A percentile compares a stretch with the other conserved stretches of the same genome.
Conservation (phyloP, 2,113 vertebrate genomes). For the Micromys minutus region DNA sequence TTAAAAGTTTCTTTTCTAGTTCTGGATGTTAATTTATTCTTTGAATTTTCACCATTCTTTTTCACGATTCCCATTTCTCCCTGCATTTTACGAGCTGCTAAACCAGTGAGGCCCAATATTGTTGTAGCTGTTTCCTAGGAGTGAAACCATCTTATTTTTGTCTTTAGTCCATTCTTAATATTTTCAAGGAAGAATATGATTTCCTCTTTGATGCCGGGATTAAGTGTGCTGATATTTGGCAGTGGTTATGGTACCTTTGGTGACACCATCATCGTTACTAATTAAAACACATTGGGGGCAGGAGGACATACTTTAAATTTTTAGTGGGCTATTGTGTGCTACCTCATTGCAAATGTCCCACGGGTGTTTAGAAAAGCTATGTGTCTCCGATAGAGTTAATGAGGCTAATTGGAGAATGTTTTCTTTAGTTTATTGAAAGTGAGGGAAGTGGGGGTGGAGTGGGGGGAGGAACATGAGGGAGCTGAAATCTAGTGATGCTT, state of each 20-base stretch:
- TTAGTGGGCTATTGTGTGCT: background rate
- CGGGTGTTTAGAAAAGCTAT: background rate
- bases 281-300: background rate
- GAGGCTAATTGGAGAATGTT: background rate
- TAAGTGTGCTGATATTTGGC: background rate
- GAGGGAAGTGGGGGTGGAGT: background rate
- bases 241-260: background rate
- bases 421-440: background rate
- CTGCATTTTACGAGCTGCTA: background rate
- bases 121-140: background rate
- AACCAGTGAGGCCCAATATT: background rate
- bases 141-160: background rate
- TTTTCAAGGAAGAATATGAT: background rate
- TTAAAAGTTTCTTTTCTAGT: background rate
- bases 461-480: background rate
- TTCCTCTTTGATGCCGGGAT: background rate
- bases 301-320: background rate
- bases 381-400: background rate
- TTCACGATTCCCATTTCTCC: background rate
- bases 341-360: background rate
- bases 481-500: background rate
- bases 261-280: background rate
- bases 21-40: background rate
- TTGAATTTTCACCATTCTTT: background rate
- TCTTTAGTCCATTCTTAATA: slow-evolving; percentile 25